phyloP scores from a whole-genome alignment of 2,888 invertebrate genomes.

The Osmoderma eremita region DNA sequence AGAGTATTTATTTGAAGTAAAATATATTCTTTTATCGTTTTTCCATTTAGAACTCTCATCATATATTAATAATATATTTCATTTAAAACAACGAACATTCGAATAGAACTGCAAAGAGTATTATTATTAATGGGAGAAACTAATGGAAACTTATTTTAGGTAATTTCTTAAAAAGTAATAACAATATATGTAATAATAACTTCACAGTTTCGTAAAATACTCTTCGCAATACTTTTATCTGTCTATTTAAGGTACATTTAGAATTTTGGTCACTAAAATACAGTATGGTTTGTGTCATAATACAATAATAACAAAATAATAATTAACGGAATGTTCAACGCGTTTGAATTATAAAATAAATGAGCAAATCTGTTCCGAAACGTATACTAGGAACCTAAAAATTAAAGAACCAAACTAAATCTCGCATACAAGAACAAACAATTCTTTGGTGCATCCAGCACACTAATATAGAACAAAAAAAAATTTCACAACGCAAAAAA shows the following conservation, averaged over 20 bases:
- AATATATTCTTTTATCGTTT: slow-evolving; percentile 36
- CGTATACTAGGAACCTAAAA: neutral
- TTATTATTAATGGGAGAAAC: slow-evolving; percentile 4
- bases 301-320: too few relatives aligned
- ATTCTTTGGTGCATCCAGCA: slow-evolving; percentile 17
- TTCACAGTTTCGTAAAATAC: slow-evolving; percentile 10
- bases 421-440: slow-evolving; percentile 17
- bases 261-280: slow-evolving; percentile 34
- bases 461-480: slow-evolving; percentile 6
- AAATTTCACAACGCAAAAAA: slow-evolving; percentile 17
- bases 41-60: slow-evolving; percentile 32
- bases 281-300: neutral
- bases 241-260: slow-evolving; percentile 20
- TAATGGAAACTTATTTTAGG: slow-evolving; percentile 9
- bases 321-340: slow-evolving; percentile 23
- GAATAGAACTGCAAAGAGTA: slow-evolving; percentile 32
- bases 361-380: slow-evolving; percentile 12
- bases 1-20: slow-evolving; percentile 42
- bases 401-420: neutral
- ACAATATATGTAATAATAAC: slow-evolving; percentile 8
- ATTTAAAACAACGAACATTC: slow-evolving; percentile 31
- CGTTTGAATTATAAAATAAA: neutral
- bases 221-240: slow-evolving; percentile 21
- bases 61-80: slow-evolving; percentile 21
- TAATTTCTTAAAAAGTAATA: slow-evolving; percentile 5